These are phyloP conservation scores for Harmothoe impar DNA, from an alignment of 2,888 invertebrate species.

Conservation along the genomic window DNA sequence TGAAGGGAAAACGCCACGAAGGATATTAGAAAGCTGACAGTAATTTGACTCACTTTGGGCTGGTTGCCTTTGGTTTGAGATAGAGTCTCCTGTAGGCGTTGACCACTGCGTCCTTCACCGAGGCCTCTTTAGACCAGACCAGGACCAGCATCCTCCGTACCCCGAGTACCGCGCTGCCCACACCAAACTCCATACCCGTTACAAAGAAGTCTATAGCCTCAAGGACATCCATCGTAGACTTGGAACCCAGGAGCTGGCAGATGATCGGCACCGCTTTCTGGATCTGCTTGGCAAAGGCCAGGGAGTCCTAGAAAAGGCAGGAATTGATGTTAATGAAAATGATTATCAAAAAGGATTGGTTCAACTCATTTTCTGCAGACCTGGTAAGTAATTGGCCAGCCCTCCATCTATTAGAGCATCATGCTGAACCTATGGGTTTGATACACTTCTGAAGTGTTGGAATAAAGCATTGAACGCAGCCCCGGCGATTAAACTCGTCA, in stretches of 20 bases:
- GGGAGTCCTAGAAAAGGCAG: constrained; percentile 84
- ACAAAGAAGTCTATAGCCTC: constrained; percentile 96
- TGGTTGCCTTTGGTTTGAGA: constrained; percentile 77
- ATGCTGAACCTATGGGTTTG: too few species aligned
- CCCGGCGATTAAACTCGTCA: too few species aligned
- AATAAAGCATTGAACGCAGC: too few species aligned
- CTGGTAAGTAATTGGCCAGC: too few species aligned
- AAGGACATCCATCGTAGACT: constrained; percentile 89
- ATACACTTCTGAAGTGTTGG: too few species aligned
- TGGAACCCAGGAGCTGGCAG: constrained; percentile 87
- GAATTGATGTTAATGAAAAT: too few species aligned
- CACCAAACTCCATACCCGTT: constrained; percentile 86
- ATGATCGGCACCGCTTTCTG: constrained; percentile 87
- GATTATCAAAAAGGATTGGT: too few species aligned
- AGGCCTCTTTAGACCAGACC: constrained; percentile 91
- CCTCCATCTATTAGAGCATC: too few species aligned
- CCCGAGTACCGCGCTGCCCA: constrained; percentile 85
- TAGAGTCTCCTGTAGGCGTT: constrained; percentile 91
- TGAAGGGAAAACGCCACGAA: too few species aligned
- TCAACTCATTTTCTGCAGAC: too few species aligned
- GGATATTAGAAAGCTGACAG: too few species aligned
- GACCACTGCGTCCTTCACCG: constrained; percentile 88
- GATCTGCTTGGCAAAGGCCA: constrained; percentile 85
- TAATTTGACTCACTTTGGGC: constrained; percentile 72
- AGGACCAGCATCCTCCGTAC: constrained; percentile 90